These are phyloP conservation scores for Phalera bucephala DNA, from an alignment of 2,888 invertebrate genomes.

Conservation along the genomic window DNA sequence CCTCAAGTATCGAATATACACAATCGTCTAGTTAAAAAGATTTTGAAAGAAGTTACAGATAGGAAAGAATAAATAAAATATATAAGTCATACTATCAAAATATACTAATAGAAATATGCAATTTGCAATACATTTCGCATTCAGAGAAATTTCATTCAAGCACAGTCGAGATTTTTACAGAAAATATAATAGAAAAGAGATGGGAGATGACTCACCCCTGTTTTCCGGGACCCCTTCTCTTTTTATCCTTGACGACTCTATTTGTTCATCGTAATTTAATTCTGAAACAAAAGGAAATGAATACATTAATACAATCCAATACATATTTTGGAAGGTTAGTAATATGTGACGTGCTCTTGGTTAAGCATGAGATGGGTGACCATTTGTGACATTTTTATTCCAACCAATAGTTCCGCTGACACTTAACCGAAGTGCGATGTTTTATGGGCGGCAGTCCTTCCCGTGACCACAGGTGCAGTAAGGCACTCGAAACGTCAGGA, in stretches of 20 bases:
- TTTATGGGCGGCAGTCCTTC: too few relatives aligned
- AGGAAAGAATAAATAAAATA: conserved; percentile 19
- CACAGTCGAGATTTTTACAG: conserved; percentile 39
- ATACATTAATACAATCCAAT: neutral
- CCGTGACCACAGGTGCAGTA: too few relatives aligned
- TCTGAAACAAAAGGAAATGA: conserved; percentile 63
- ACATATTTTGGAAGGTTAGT: neutral
- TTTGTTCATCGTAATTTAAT: conserved; percentile 58
- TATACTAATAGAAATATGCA: conserved; percentile 4
- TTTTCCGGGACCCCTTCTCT: conserved; percentile 76
- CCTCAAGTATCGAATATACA: conserved; percentile 21
- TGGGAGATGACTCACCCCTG: conserved; percentile 65
- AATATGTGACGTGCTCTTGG: neutral
- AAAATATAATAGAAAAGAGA: conserved; percentile 6
- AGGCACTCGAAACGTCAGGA: too few relatives aligned
- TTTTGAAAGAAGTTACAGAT: conserved; percentile 9
- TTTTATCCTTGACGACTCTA: conserved; percentile 74
- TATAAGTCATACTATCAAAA: conserved; percentile 8
- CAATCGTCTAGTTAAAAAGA: conserved; percentile 12
- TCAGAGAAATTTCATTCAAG: conserved; percentile 36
- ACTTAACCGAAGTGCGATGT: too few relatives aligned
- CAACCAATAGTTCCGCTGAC: too few relatives aligned
- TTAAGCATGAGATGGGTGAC: too few relatives aligned
- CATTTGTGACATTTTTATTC: too few relatives aligned
- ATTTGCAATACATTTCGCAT: conserved; percentile 15